Base-by-base conservation (phyloP, 2,797 vertebrate species). In the Aphelocoma californica region DNA sequence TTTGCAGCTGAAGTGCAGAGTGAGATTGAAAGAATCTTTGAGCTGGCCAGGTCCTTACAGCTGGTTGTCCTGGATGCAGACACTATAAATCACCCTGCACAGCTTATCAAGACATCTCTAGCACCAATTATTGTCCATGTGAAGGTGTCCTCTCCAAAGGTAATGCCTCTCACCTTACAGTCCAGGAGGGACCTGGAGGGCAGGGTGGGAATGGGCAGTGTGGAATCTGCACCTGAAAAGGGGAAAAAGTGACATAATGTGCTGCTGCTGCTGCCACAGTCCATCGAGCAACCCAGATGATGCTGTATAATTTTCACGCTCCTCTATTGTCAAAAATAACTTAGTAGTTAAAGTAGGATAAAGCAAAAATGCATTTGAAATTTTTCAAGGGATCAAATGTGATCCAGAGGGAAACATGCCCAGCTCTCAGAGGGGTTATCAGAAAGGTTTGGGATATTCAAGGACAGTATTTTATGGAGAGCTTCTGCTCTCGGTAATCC, bases 101-200 rank as follows among this genome's bases (percentile, higher is more conserved):
- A 99, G 96, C 98, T 99, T 78, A 98, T 99, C 97, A 99, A 99
- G 98, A 99, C 99, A 29, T 99, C 99, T 54, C 98, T 99, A 98
- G 99, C 99, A 44, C 99, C 99, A 64, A 99, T 99, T 95, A 99
- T 99, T 67, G 98, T 99, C 94, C 99, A 99, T 6, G 99, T 99
- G 40, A 99, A 99, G 98, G 99, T 99, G 90, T 99, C 99, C 87
- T 99, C 99, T 88, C 99, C 99, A 80, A 99, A 99, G 99, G 99
- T 99, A 98, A 95, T 16, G 62, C 32, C 11, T 58, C 54, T 90
- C 72, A 8, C 54, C 29, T n/a, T 19, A 7, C 54, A n/a, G 2
- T 45, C 65, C 69, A 60, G 29, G 65, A 32, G 50, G 56, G 54
- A 7, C 6, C 57, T 61, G 81, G 31, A 24, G 73, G 81, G 62